phyloP scores from a whole-genome alignment of 2,797 vertebrate species.

The Pantherophis vulpinus region DNA sequence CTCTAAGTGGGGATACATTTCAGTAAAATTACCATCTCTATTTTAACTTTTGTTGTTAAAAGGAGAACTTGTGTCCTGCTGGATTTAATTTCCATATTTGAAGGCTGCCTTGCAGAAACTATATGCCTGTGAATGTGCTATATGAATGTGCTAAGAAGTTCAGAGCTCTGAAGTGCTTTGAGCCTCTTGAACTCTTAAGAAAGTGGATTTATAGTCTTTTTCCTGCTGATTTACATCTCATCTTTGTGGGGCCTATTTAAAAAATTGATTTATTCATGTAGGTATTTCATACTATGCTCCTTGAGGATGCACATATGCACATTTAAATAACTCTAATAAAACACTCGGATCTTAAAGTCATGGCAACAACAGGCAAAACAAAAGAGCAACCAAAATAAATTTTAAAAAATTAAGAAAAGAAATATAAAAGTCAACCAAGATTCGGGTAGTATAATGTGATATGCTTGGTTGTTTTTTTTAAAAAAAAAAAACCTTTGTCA shows the following conservation, averaged over 20 bases:
- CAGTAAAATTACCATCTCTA: conserved; percentile 21
- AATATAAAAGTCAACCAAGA: background rate
- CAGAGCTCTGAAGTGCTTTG: background rate
- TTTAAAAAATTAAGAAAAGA: background rate
- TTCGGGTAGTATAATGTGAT: background rate
- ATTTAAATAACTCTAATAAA: background rate
- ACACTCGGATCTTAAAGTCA: background rate
- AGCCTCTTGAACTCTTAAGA: background rate
- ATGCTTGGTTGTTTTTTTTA: background rate
- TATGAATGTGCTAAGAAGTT: background rate
- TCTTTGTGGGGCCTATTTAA: background rate
- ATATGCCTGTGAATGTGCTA: background rate
- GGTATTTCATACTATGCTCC: background rate
- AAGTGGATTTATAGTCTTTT: background rate
- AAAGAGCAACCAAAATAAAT: background rate
- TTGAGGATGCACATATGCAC: background rate
- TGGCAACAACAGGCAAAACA: background rate
- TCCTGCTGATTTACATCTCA: background rate
- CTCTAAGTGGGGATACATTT: conserved; percentile 14
- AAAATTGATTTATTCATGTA: background rate
- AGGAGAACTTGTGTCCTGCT: background rate
- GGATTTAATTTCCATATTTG: background rate
- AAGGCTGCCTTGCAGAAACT: background rate
- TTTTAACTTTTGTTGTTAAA: background rate
- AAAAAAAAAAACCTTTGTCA: background rate